phyloP scores from a whole-genome alignment of 2,888 invertebrate genomes.

The Scaptomyza parva region DNA sequence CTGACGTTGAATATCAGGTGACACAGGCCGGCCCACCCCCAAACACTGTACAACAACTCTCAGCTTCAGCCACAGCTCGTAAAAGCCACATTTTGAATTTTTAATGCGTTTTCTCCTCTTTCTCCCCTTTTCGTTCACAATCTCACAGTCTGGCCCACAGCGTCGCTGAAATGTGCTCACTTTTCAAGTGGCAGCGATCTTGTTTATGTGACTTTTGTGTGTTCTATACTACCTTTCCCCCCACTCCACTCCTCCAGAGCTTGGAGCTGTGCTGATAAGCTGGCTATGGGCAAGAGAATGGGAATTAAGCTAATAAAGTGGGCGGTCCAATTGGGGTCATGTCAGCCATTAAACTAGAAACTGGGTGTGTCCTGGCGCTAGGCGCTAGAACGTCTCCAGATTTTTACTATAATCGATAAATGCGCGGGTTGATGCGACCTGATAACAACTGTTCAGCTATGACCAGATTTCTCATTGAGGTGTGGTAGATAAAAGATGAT shows the following conservation, averaged over 20 bases:
- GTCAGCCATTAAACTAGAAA: not conserved
- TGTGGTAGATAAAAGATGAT: not conserved
- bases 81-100: slow-evolving; percentile 75
- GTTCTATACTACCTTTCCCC: not conserved
- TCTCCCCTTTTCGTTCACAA: not conserved
- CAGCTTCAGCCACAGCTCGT: slow-evolving; percentile 44
- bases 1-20: slow-evolving; percentile 44
- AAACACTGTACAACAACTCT: slow-evolving; percentile 14
- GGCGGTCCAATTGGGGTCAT: slow-evolving; percentile 38
- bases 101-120: slow-evolving; percentile 50
- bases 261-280: slow-evolving; percentile 35
- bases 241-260: not conserved
- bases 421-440: slow-evolving; percentile 5
- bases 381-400: slow-evolving; percentile 1
- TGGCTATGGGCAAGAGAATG: slow-evolving; percentile 17
- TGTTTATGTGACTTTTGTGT: slow-evolving; percentile 70
- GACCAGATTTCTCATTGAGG: not conserved
- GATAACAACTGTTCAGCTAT: slow-evolving; percentile 20
- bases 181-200: slow-evolving; percentile 74
- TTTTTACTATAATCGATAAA: slow-evolving; percentile 42
- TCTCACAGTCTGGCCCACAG: slow-evolving; percentile 11
- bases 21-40: not conserved
- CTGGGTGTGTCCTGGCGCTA: slow-evolving; percentile 3
- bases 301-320: slow-evolving; percentile 53
- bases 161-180: slow-evolving; percentile 56